Conservation (phyloP, 2,797 vertebrate genomes). For the Myripristis murdjan region DNA sequence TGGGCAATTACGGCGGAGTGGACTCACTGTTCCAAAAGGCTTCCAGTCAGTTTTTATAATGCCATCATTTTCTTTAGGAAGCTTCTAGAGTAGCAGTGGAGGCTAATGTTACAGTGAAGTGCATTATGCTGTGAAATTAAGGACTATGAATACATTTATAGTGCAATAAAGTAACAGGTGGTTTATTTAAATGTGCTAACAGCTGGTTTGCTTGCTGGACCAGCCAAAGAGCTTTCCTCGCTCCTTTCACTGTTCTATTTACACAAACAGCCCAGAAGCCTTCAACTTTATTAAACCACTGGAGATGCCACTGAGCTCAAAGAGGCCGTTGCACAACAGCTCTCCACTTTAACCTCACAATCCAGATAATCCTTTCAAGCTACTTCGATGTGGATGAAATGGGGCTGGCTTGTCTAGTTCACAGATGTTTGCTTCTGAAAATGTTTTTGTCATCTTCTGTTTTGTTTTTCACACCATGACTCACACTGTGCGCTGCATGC, state of each 20-base stretch:
- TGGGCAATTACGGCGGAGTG: constrained; percentile 40
- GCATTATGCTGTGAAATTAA: constrained; percentile 45
- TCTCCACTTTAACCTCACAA: constrained; percentile 34
- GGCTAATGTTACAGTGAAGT: constrained; percentile 20
- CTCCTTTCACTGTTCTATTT: background rate
- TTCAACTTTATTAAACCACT: constrained; percentile 19
- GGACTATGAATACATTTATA: constrained; percentile 50
- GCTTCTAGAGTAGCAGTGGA: constrained; percentile 38
- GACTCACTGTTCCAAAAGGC: background rate
- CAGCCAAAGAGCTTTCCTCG: constrained; percentile 2
- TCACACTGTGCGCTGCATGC: constrained; percentile 36
- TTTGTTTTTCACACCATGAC: constrained; percentile 52
- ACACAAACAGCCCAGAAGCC: constrained; percentile 15
- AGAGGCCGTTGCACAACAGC: constrained; percentile 37
- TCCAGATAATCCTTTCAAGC: constrained; percentile 45
- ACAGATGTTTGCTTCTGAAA: constrained; percentile 54
- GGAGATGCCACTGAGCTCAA: constrained; percentile 28
- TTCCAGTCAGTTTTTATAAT: constrained; percentile 26
- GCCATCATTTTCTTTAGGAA: constrained; percentile 14
- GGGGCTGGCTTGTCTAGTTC: constrained; percentile 53
- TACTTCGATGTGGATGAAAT: constrained; percentile 24
- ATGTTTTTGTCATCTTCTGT: constrained; percentile 42
- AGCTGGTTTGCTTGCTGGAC: constrained; percentile 29
- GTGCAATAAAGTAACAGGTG: constrained; percentile 53
- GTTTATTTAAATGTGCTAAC: constrained; percentile 36